A percentile compares a stretch with the other conserved stretches of the same genome.
phyloP scores from a whole-genome alignment of 2,113 vertebrate species.

The Athene cunicularia region DNA sequence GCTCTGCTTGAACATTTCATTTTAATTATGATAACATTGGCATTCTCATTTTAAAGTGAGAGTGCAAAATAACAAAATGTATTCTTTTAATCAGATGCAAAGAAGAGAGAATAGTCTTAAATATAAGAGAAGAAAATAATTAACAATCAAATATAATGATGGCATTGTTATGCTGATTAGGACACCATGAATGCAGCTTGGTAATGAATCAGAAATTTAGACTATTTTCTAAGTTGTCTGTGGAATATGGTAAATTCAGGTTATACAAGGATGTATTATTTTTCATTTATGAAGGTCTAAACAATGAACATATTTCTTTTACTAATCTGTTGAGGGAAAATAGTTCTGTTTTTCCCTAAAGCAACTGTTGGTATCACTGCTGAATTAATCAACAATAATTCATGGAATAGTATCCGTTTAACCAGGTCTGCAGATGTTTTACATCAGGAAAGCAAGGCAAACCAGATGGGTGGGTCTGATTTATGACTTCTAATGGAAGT shows the following conservation, averaged over 20 bases:
- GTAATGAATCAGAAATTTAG: not conserved
- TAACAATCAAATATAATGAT: not conserved
- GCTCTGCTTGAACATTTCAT: not conserved
- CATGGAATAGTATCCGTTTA: not conserved
- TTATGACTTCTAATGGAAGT: not conserved
- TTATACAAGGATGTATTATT: not conserved
- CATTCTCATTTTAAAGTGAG: not conserved
- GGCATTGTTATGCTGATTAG: slow-evolving; percentile 7
- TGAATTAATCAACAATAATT: not conserved
- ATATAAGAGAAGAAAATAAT: slow-evolving; percentile 14
- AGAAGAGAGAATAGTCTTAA: not conserved
- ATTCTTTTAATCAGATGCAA: not conserved
- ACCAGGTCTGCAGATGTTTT: not conserved
- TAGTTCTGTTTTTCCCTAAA: not conserved
- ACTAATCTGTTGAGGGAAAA: not conserved
- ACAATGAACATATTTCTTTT: not conserved
- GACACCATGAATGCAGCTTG: not conserved
- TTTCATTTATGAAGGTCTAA: not conserved
- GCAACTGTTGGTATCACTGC: not conserved
- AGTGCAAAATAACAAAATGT: not conserved
- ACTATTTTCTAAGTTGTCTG: not conserved
- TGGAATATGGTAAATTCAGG: not conserved
- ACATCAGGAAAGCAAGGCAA: not conserved
- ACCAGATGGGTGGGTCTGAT: not conserved
- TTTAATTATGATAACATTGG: not conserved